A percentile compares a stretch with the other conserved stretches of the same genome.
Evolutionary conservation across 2,797 vertebrate species (phyloP).

Genomic region (Astyanax mexicanus): DNA sequence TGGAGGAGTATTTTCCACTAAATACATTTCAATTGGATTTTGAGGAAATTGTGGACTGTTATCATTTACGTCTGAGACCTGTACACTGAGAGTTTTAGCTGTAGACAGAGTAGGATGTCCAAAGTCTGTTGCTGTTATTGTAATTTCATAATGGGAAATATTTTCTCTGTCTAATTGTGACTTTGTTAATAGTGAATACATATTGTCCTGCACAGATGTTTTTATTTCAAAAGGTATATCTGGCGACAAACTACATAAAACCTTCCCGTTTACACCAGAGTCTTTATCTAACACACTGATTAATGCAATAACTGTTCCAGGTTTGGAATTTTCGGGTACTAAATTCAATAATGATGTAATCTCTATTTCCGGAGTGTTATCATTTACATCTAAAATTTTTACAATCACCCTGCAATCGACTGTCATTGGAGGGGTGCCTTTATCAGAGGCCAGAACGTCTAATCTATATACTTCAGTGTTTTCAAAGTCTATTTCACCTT

Average conservation of each 20-base stretch:
- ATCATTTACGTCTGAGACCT: slow-evolving; percentile 78
- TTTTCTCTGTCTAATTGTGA: slow-evolving; percentile 70
- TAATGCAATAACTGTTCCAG: slow-evolving; percentile 72
- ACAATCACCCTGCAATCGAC: slow-evolving; percentile 71
- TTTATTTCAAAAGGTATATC: slow-evolving; percentile 74
- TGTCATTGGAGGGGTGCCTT: slow-evolving; percentile 65
- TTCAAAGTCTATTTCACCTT: slow-evolving; percentile 69
- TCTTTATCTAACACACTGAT: slow-evolving; percentile 75
- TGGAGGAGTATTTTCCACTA: slow-evolving; percentile 75
- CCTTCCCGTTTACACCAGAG: slow-evolving; percentile 73
- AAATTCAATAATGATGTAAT: slow-evolving; percentile 68
- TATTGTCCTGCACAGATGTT: slow-evolving; percentile 72
- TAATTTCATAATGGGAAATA: slow-evolving; percentile 69
- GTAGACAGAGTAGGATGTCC: slow-evolving; percentile 69
- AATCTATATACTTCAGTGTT: slow-evolving; percentile 63
- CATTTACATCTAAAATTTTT: slow-evolving; percentile 73
- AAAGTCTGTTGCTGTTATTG: slow-evolving; percentile 72
- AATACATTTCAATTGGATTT: slow-evolving; percentile 69
- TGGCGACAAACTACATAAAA: slow-evolving; percentile 65
- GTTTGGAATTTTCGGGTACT: slow-evolving; percentile 70
- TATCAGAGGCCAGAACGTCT: slow-evolving; percentile 71
- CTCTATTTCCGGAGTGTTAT: slow-evolving; percentile 73
- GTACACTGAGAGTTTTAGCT: slow-evolving; percentile 63
- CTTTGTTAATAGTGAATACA: slow-evolving; percentile 75
- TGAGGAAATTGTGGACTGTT: slow-evolving; percentile 70